A percentile compares a stretch with the other conserved stretches of the same genome.
These are phyloP conservation scores for Tanypteryx hageni DNA, from an alignment of 2,888 invertebrate genomes.

Conservation along the genomic window DNA sequence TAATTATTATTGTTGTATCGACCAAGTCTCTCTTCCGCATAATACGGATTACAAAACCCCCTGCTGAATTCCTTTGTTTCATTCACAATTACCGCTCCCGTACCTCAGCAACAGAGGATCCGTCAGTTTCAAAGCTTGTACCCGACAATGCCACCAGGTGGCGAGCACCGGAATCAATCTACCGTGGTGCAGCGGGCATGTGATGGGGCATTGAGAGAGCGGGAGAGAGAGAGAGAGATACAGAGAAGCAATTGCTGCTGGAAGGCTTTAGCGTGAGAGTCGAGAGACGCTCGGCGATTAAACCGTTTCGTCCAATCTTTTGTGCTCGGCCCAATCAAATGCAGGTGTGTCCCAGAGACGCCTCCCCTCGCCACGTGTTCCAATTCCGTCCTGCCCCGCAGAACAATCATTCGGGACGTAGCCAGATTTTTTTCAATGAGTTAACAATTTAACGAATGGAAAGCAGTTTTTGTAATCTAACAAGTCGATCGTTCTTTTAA, in stretches of 20 bases:
- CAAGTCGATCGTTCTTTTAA: not conserved
- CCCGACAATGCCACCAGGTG: conserved; percentile 54
- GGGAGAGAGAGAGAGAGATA: not conserved
- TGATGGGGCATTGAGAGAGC: conserved; percentile 9
- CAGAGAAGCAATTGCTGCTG: not conserved
- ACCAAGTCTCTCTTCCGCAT: not conserved
- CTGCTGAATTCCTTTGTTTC: not conserved
- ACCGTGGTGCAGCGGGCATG: conserved; percentile 32
- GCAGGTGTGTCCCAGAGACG: not conserved
- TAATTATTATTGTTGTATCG: not conserved
- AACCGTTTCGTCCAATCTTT: conserved; percentile 27
- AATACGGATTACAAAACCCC: not conserved
- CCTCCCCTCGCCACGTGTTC: not conserved
- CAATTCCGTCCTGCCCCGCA: not conserved
- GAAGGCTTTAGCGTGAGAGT: not conserved
- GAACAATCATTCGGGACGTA: not conserved
- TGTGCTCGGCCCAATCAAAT: conserved; percentile 17
- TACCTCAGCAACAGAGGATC: not conserved
- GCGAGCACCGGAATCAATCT: conserved; percentile 48
- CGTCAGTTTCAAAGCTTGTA: conserved; percentile 35
- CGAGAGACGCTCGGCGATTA: not conserved
- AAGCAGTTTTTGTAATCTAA: not conserved
- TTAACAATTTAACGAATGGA: not conserved
- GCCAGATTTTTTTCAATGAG: not conserved
- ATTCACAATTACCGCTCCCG: conserved; percentile 24